Conservation (phyloP, 2,797 vertebrate genomes). For the Argentina silus region DNA sequence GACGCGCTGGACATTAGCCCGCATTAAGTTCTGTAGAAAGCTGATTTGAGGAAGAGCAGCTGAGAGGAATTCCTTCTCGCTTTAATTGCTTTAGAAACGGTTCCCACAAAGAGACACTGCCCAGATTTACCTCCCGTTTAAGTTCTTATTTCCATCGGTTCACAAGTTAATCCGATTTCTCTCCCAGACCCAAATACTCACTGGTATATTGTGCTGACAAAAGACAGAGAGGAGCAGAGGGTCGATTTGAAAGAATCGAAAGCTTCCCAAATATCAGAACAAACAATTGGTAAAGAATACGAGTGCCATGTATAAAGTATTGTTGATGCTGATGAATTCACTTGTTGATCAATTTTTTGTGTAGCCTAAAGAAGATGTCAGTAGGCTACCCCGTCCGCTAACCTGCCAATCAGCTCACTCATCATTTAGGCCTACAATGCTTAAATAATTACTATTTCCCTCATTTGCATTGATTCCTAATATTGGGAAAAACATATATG, state of each 20-base stretch:
- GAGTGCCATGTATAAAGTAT: too few relatives aligned
- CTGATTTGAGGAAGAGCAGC: conserved; percentile 89
- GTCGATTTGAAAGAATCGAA: conserved; percentile 25
- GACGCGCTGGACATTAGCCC: conserved; percentile 85
- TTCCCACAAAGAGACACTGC: conserved; percentile 91
- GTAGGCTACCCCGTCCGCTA: not conserved
- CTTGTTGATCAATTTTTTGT: too few relatives aligned
- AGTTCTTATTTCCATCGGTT: conserved; percentile 94
- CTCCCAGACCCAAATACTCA: conserved; percentile 70
- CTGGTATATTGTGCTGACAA: conserved; percentile 50
- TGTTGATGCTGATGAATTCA: not conserved
- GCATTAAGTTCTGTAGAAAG: conserved; percentile 86
- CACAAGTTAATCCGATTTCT: conserved; percentile 95
- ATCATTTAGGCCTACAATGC: not conserved
- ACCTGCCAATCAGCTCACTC: not conserved
- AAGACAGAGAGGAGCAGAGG: conserved; percentile 32
- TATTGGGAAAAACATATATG: too few relatives aligned
- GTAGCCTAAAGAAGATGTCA: not conserved
- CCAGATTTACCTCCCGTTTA: conserved; percentile 93
- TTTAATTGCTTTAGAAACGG: conserved; percentile 96
- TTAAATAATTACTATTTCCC: not conserved
- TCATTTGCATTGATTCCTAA: not conserved
- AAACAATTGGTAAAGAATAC: not conserved
- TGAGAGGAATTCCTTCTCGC: conserved; percentile 92
- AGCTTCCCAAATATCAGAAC: conserved; percentile 22